These are phyloP conservation scores for Meghimatium bilineatum DNA, from an alignment of 2,888 invertebrate genomes.

Conservation along the genomic window DNA sequence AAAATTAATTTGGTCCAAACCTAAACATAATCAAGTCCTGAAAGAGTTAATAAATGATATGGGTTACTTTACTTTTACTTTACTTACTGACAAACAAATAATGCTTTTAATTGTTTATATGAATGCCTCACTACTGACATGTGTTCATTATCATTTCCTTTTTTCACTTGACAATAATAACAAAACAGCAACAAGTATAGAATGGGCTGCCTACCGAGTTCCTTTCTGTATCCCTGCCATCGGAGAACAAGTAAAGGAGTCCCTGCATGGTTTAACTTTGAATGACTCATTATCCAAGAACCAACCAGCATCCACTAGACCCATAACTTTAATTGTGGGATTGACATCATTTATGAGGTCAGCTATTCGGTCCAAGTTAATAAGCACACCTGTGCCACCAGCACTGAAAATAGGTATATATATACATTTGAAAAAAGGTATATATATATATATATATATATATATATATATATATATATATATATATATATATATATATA, in stretches of 20 bases:
- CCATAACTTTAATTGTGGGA: constrained; percentile 82
- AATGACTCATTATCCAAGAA: constrained; percentile 91
- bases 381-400: constrained; percentile 94
- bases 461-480: no score
- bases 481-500: no score
- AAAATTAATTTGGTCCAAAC: no score
- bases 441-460: no score
- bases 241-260: constrained; percentile 81
- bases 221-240: constrained; percentile 85
- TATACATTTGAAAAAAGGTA: no score
- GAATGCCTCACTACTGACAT: no score
- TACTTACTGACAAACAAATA: no score
- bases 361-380: constrained; percentile 90
- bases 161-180: not conserved
- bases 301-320: constrained; percentile 95
- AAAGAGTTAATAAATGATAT: no score
- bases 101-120: no score
- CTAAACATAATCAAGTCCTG: no score
- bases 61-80: no score
- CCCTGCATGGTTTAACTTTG: constrained; percentile 77
- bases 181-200: not conserved
- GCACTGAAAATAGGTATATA: constrained; percentile 86
- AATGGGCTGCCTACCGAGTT: constrained; percentile 79
- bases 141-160: no score
- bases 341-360: constrained; percentile 81